Evolutionary conservation across 2,113 vertebrate genomes (phyloP).

Genomic region (Rousettus leschenaultii): DNA sequence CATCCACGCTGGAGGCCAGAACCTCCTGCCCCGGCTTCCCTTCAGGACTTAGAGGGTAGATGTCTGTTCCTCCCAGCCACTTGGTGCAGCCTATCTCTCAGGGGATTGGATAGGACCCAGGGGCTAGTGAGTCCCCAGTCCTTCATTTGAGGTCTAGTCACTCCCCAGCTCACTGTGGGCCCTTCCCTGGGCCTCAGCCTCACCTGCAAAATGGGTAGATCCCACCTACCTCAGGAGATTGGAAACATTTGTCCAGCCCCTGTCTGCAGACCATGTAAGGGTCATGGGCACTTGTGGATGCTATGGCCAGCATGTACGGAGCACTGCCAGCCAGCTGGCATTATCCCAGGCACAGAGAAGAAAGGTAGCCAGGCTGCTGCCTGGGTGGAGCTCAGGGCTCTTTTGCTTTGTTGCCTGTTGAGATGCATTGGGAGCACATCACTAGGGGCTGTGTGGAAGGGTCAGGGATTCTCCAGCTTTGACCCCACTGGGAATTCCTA

Average conservation of each 20-base stretch:
- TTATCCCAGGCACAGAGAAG: neutral
- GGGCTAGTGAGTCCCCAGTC: neutral
- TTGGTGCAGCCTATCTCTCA: too few relatives aligned
- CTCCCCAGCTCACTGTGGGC: neutral
- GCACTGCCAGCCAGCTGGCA: neutral
- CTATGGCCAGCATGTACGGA: fast-evolving
- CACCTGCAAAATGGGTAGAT: neutral
- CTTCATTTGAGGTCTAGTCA: neutral
- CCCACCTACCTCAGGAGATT: neutral
- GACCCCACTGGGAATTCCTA: fast-evolving
- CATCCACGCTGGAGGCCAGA: neutral
- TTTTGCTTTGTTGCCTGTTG: neutral
- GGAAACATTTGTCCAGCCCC: too few relatives aligned
- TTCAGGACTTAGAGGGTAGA: neutral
- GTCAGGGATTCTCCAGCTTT: neutral
- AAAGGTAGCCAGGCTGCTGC: neutral
- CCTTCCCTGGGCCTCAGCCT: neutral
- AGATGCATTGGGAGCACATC: neutral
- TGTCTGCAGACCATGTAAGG: neutral
- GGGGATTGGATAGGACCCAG: too few relatives aligned
- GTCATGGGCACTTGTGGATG: fast-evolving
- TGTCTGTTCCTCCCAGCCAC: fast-evolving
- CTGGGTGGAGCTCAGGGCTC: neutral
- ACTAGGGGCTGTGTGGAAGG: fast-evolving
- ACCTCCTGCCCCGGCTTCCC: neutral